Base-by-base conservation (phyloP, 2,797 vertebrate genomes). In the Pipistrellus pygmaeus region DNA sequence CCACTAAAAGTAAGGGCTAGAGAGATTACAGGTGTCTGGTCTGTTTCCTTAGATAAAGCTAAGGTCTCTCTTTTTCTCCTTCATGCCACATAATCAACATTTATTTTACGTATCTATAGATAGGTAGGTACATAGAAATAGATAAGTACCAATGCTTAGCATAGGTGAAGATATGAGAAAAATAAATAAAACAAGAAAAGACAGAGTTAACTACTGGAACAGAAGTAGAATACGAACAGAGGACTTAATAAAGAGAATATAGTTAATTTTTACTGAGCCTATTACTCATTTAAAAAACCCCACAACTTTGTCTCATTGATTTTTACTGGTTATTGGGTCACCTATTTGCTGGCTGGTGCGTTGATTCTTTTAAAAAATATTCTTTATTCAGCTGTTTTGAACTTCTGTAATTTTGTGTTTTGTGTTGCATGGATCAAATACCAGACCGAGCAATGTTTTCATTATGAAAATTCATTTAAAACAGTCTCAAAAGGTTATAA, bases 361-460 rank as follows among this genome's bases (percentile, higher is more conserved):
- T 68, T 88, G 55, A 38, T 85, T 90, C 32, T 60, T 46, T 83
- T 75, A 51, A 1, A 3, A 64, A 78, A 69, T 23, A 85, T 6
- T 80, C 76, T 81, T 69, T 93, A 90, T 82, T 95, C 82, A 95
- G 44, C 66, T 90, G 6, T 77, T 93, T 80, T 76, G 90, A 89
- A 51, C 35, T 5, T 80, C 46, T 89, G 35, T 82, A 82, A 90
- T 93, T 91, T 57, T 87, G 27, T 64, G 5, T 81, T 85, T 80
- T 30, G 41, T 48, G 66, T 91, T 84, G 21, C 12, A 55, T 64
- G 71, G 88, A 84, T 78, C 69, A 82, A 86, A 90, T 72, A 38
- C 21, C 66, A 84, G 18, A 48, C 68, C 2, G 3, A 90, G 48
- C 73, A 83, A 84, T 84, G 62, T 77, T 88, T 87, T 83, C 53